Evolutionary conservation across 2,888 invertebrate genomes (phyloP), one percentile per base, ranked within the genome.

Genomic region (Dioctria rufipes): DNA sequence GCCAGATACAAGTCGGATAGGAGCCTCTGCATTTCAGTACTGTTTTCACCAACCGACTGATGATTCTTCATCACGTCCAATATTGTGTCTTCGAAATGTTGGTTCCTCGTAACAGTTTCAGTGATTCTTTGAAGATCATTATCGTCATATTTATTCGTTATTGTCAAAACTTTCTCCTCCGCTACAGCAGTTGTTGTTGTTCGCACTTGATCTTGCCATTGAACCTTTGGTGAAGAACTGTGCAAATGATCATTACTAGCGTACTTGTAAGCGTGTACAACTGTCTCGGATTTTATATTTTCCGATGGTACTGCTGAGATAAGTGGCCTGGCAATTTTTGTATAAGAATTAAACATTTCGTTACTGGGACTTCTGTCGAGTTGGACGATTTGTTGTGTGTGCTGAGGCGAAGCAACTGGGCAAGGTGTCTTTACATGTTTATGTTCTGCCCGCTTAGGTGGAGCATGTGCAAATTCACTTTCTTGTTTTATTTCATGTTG

Each of bases 1-100:
- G 78, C 66, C n/a, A 78, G 46, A 54, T 65, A 78, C 2, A 78
- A 13, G 4, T 66, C 51, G 5, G 66, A 65, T 9, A 78, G 42
- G 11, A 78, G 63, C 40, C 65, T 40, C 3, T 78, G 40, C 5
- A 42, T 25, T 13, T 66, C 39, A 51, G 9, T 9, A 4, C 13
- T 51, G n/a, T 42, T 39, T n/a, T 11, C 3, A 49, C 51, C 42
- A 5, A 40, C 5, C 4, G 5, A 25, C 11, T 6, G 9, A 43
- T 58, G 54, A 40, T 25, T n/a, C 40, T 66, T 46, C n/a, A 65
- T 42, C 3, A 78, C 66, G 5, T 66, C 78, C 6, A 54, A 51
- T 2, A 78, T 43, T n/a, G 42, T 39, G 3, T 58, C 42, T 40
- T 65, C 51, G 13, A 66, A 49, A 25, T n/a, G 11, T 1, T 39